Percentiles rank a stretch among this genome's conserved stretches.
These are phyloP conservation scores for Thunnus maccoyii DNA, from an alignment of 2,113 vertebrate species.

Conservation along the genomic window DNA sequence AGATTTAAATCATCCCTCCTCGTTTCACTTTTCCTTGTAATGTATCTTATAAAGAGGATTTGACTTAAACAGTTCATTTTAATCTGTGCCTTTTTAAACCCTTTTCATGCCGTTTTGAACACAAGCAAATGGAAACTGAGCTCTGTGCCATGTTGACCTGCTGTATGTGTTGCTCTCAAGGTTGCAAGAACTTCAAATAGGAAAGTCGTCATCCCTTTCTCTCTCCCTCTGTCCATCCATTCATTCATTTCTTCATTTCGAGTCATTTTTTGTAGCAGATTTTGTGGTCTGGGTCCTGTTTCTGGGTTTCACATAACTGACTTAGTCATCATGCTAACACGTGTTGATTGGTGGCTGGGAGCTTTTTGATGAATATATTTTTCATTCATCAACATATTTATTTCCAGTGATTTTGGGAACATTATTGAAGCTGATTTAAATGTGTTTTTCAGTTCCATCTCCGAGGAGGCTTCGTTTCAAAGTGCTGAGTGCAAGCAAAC, in stretches of 20 bases:
- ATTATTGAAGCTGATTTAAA: conserved; percentile 31
- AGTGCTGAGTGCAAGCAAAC: conserved; percentile 77
- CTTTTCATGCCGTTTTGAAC: conserved; percentile 22
- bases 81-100: conserved; percentile 9
- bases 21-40: conserved; percentile 8
- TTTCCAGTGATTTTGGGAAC: not conserved
- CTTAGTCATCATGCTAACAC: conserved; percentile 17
- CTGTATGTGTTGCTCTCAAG: conserved; percentile 23
- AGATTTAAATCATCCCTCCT: conserved; percentile 17
- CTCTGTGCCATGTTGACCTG: conserved; percentile 1
- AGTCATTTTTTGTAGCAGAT: not conserved
- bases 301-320: conserved; percentile 1
- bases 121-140: conserved; percentile 15
- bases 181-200: conserved; percentile 29
- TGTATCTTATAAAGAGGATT: conserved; percentile 26
- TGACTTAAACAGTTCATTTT: conserved; percentile 35
- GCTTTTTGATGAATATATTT: conserved; percentile 10
- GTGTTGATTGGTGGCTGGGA: conserved; percentile 24
- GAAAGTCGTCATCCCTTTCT: conserved; percentile 10
- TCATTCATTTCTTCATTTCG: conserved; percentile 11
- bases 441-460: conserved; percentile 78
- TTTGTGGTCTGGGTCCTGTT: not conserved
- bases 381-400: conserved; percentile 14
- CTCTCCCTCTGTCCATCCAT: not conserved
- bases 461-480: conserved; percentile 85